phyloP scores from a whole-genome alignment of 2,797 vertebrate genomes.

The Chrysocyon brachyurus region DNA sequence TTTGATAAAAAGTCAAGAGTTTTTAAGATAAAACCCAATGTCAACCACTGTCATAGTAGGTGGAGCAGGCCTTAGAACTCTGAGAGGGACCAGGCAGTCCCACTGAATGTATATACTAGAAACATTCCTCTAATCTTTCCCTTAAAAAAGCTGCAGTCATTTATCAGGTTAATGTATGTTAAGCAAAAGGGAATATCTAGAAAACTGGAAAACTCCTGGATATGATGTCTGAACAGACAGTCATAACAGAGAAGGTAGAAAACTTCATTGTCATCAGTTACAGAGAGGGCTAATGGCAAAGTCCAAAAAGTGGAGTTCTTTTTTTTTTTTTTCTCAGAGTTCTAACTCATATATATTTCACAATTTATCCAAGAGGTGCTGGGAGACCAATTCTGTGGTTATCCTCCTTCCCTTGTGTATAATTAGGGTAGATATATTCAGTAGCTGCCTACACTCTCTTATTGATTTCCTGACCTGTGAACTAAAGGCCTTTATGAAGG shows the following conservation, averaged over 20 bases:
- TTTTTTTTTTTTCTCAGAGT: background rate
- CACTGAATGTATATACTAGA: background rate
- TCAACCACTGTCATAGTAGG: background rate
- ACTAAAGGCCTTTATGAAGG: background rate
- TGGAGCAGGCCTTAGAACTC: background rate
- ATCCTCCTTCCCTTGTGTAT: background rate
- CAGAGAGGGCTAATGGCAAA: background rate
- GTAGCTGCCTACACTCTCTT: background rate
- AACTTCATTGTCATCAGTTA: background rate
- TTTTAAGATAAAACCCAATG: background rate
- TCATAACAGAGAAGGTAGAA: background rate
- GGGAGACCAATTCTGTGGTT: background rate
- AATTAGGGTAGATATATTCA: background rate
- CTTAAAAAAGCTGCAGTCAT: accelerated
- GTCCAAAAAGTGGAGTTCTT: background rate
- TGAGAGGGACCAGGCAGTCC: background rate
- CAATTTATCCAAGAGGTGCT: background rate
- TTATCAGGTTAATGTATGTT: background rate
- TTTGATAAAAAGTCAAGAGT: background rate
- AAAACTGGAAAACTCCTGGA: background rate
- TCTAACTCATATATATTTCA: background rate
- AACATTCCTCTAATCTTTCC: background rate
- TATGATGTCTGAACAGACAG: background rate
- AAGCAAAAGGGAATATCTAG: background rate
- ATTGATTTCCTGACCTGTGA: background rate